A percentile compares a stretch with the other conserved stretches of the same genome.
These are phyloP conservation scores for Actinostola sp. DNA, from an alignment of 92 coral and sea anemone species.

Conservation along the genomic window DNA sequence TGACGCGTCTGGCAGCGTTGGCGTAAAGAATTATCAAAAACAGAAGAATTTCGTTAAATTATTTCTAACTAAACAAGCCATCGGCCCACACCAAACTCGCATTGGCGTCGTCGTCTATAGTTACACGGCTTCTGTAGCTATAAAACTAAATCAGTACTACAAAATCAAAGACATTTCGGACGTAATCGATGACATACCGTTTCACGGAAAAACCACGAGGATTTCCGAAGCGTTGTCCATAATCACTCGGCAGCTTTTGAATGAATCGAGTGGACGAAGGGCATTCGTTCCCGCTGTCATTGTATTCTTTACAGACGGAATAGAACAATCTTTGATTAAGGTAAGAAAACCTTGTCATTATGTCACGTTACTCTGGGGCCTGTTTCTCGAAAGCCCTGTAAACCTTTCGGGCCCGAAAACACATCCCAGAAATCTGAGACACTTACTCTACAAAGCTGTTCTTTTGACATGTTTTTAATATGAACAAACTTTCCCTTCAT, in stretches of 20 bases:
- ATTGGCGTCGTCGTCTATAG: slow-evolving; percentile 47
- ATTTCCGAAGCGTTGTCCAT: background rate
- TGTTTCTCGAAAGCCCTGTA: no score
- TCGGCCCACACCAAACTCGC: slow-evolving; percentile 25
- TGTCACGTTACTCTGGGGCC: no score
- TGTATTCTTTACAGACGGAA: slow-evolving; percentile 2
- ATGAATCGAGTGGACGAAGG: background rate
- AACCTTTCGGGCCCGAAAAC: no score
- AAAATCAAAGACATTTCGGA: slow-evolving; percentile 10
- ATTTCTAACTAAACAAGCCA: slow-evolving; percentile 11
- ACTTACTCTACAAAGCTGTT: no score
- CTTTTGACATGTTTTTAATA: no score
- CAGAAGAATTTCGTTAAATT: slow-evolving; percentile 44
- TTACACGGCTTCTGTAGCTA: slow-evolving; percentile 15
- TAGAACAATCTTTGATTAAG: background rate
- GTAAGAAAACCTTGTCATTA: background rate
- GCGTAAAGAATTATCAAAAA: slow-evolving; percentile 25
- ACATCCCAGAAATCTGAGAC: no score
- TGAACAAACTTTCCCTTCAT: no score
- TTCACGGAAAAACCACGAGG: slow-evolving; percentile 2
- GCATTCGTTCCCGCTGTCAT: background rate
- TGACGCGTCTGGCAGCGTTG: slow-evolving; percentile 47
- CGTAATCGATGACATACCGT: slow-evolving; percentile 18
- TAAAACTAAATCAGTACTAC: slow-evolving; percentile 31
- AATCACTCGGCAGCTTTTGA: background rate